Conservation (phyloP, 2,797 vertebrate genomes). For the Buphagus erythrorhynchus region DNA sequence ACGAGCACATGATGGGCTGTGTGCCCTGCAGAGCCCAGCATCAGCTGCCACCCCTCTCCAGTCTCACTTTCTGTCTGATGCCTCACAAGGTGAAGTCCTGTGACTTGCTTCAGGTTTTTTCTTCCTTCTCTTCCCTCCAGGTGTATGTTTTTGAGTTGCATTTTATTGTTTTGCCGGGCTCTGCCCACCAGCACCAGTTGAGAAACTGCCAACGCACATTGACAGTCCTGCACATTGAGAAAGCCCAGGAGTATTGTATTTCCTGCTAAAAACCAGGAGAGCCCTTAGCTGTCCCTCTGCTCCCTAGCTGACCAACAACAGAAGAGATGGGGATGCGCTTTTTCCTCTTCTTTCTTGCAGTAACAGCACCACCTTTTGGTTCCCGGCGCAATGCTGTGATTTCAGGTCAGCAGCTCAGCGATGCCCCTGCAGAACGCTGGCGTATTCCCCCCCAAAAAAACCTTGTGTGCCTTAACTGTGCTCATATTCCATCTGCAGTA, state of each 20-base stretch:
- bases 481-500: not conserved
- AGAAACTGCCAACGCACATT: too few species aligned
- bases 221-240: not conserved
- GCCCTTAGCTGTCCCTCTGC: not conserved
- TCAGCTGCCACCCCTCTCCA: not conserved
- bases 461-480: not conserved
- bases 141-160: accelerated
- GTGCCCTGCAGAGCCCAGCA: not conserved
- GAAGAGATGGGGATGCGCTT: accelerated
- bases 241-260: accelerated
- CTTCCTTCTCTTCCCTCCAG: not conserved
- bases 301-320: not conserved
- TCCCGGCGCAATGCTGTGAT: not conserved
- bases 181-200: not conserved
- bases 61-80: not conserved
- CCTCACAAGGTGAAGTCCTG: not conserved
- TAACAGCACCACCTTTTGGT: constrained; percentile 66
- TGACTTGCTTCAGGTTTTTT: not conserved
- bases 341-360: not conserved
- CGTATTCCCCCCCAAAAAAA: not conserved
- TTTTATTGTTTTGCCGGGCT: not conserved
- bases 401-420: accelerated
- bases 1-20: accelerated
- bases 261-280: not conserved
- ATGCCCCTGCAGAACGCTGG: too few species aligned